phyloP scores from a whole-genome alignment of 2,113 vertebrate species.

The Trichomycterus rosablanca region DNA sequence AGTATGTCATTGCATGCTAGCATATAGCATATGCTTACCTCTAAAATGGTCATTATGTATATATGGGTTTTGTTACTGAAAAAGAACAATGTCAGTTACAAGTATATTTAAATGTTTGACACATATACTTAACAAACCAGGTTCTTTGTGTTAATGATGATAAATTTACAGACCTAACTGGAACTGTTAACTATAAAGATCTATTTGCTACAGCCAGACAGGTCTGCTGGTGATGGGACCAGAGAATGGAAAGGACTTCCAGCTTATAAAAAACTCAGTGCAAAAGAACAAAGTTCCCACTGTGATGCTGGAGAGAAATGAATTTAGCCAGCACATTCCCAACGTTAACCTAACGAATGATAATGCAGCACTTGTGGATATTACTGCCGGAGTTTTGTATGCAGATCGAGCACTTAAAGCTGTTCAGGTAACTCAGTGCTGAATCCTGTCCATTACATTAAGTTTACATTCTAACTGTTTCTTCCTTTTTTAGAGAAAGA shows the following conservation, averaged over 20 bases:
- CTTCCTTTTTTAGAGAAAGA: too few species aligned
- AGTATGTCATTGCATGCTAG: too few species aligned
- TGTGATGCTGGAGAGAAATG: constrained; percentile 51
- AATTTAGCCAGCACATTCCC: constrained; percentile 69
- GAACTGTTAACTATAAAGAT: constrained; percentile 4
- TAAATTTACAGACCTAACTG: constrained; percentile 5
- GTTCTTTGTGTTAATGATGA: constrained; percentile 1
- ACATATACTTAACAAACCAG: background rate
- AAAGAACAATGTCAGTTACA: too few species aligned
- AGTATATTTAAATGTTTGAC: background rate
- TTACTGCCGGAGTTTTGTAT: constrained; percentile 74
- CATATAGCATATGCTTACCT: too few species aligned
- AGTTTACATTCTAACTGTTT: too few species aligned
- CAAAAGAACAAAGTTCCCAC: constrained; percentile 56
- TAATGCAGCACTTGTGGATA: constrained; percentile 72
- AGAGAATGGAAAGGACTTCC: constrained; percentile 56
- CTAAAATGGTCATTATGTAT: too few species aligned
- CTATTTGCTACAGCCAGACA: constrained; percentile 61
- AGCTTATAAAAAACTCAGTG: constrained; percentile 58
- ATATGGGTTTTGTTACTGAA: too few species aligned
- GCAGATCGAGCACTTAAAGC: constrained; percentile 76
- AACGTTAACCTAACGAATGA: constrained; percentile 60
- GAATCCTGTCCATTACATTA: too few species aligned
- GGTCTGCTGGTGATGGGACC: constrained; percentile 76
- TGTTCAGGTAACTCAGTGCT: constrained; percentile 72